These are phyloP conservation scores for Microtus pennsylvanicus DNA, from an alignment of 2,113 vertebrate species.

Conservation along the genomic window DNA sequence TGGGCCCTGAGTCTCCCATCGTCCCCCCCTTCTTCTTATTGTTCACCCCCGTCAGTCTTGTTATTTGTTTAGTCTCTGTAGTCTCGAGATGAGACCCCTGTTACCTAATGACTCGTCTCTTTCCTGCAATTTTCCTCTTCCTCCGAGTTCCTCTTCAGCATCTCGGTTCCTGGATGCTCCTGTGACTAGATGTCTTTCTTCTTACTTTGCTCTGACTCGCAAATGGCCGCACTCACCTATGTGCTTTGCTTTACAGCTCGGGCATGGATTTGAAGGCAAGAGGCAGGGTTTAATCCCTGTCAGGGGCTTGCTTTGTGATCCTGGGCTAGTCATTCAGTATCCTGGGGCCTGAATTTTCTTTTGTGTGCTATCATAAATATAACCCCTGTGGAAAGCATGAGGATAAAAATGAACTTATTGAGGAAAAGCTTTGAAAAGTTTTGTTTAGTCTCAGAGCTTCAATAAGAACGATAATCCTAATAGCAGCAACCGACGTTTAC, in stretches of 20 bases:
- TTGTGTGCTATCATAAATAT: neutral
- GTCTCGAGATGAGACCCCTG: neutral
- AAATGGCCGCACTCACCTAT: neutral
- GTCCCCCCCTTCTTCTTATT: rapidly evolving
- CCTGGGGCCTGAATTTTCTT: neutral
- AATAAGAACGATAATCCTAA: neutral
- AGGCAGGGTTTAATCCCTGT: neutral
- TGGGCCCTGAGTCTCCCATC: neutral
- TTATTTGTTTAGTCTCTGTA: neutral
- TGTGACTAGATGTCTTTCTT: neutral
- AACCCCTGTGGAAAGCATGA: neutral
- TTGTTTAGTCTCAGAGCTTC: neutral
- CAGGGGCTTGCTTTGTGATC: constrained; percentile 14
- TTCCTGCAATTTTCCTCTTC: neutral
- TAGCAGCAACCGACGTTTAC: neutral
- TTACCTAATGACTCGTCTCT: neutral
- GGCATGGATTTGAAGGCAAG: neutral
- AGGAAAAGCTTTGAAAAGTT: neutral
- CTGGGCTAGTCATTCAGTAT: neutral
- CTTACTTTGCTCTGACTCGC: neutral
- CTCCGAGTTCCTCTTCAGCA: neutral
- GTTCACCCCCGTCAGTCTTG: neutral
- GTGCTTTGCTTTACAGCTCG: neutral
- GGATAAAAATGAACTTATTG: neutral
- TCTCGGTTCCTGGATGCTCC: neutral